Base-by-base conservation (phyloP, 1,140 invertebrate species). In the Pogonognathellus flavescens region DNA sequence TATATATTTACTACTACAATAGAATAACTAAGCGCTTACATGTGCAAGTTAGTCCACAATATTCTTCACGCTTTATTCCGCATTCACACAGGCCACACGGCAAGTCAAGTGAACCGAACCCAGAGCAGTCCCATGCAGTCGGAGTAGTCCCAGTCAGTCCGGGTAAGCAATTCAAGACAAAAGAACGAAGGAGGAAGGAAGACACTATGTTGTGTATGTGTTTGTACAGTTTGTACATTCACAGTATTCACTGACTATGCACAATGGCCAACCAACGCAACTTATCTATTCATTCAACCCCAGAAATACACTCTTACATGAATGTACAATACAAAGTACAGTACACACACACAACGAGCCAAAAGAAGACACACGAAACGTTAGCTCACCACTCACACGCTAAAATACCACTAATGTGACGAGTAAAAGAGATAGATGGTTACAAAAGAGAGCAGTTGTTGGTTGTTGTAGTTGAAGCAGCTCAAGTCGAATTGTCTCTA, bases 331-430 rank as follows among this genome's bases (percentile, higher is more conserved):
- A 25, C 59, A 66, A 66, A 14, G 9, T 11, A 62, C 60, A 62
- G 1, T 9, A 25, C 80, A 81, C 80, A 81, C 52, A 55, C 18
- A 14, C 18, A 81, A 55, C 14, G 53, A 25, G 22, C 62, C 14
- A 66, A 66, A 49, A 50, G 70, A 76, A n/a, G 50, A 20, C 50
- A 53, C 49, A 70, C 57, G 62, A 49, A n/a, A 66, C 25, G 14
- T 53, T n/a, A 20, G 31, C 84, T 80, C 70, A 72, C 18, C 53
- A 20, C 62, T 80, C 72, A 85, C 84, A 85, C 20, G 84, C 70
- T 57, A 85, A 85, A 66, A 57, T 22, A 57, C 31, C 41, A 80
- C 84, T 84, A 84, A 84, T 84, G 83, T 80, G 84, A 84, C 84
- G 57, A 80, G 60, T 18, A 4, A 13, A 72, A 84, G 59, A 52